phyloP scores from a whole-genome alignment of 2,113 vertebrate species.

The Pseudonaja textilis region DNA sequence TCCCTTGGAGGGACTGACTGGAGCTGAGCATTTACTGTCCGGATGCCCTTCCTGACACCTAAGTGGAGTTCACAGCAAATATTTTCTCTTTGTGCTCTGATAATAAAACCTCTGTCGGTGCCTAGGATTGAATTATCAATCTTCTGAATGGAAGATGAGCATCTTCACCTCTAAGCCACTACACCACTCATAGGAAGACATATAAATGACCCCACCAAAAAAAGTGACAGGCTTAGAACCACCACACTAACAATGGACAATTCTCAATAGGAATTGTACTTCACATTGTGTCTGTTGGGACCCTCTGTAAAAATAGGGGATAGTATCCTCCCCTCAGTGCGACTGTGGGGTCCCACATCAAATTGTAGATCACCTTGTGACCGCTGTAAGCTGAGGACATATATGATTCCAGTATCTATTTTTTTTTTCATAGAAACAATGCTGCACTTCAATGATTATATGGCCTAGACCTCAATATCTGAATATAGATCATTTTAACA shows the following conservation, averaged over 20 bases:
- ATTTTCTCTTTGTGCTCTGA: background rate
- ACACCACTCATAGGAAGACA: background rate
- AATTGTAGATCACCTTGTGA: background rate
- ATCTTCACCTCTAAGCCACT: background rate
- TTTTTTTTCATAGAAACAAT: background rate
- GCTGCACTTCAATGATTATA: background rate
- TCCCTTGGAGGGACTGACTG: background rate
- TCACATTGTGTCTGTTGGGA: background rate
- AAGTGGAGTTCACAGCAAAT: background rate
- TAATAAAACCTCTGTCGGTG: background rate
- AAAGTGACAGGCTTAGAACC: background rate
- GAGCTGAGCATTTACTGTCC: background rate
- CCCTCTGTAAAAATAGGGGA: background rate
- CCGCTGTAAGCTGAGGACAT: background rate
- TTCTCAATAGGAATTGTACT: background rate
- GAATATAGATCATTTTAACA: background rate
- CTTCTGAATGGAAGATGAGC: background rate
- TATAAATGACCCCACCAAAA: too few relatives aligned
- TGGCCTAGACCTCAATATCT: background rate
- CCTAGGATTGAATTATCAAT: background rate
- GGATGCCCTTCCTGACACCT: background rate
- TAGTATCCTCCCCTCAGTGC: background rate
- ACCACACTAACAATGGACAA: background rate
- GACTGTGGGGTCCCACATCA: background rate
- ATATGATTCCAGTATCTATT: background rate